Conservation (phyloP, 2,113 vertebrate genomes). For the Agapornis roseicollis region DNA sequence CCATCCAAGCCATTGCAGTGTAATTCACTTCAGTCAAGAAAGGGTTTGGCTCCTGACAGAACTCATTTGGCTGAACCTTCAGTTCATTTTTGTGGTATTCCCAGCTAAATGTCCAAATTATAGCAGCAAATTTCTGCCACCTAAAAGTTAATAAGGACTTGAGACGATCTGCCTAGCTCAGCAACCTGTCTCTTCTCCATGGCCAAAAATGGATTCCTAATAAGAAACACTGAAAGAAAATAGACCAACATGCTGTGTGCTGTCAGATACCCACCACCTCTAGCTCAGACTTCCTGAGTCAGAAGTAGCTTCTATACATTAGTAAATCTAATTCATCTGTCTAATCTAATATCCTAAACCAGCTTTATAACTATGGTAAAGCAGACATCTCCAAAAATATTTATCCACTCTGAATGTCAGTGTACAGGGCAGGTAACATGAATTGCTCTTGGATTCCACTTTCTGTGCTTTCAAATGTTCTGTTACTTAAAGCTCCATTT, state of each 20-base stretch:
- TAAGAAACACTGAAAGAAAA: background rate
- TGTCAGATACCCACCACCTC: background rate
- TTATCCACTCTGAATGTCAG: background rate
- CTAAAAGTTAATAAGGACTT: background rate
- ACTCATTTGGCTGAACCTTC: background rate
- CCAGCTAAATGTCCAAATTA: background rate
- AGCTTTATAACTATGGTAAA: background rate
- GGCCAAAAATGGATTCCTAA: background rate
- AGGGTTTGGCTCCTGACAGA: background rate
- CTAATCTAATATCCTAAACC: background rate
- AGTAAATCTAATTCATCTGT: background rate
- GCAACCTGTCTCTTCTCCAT: background rate
- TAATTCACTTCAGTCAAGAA: background rate
- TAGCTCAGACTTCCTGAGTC: background rate
- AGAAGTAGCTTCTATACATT: background rate
- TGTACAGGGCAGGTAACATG: background rate
- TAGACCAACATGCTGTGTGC: background rate
- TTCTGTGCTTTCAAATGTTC: background rate
- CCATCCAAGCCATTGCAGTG: background rate
- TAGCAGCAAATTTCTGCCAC: background rate
- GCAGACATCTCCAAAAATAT: background rate
- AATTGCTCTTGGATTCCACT: background rate
- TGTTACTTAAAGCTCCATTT: background rate
- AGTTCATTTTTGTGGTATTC: background rate
- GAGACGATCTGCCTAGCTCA: background rate